These are phyloP conservation scores for Channa argus DNA, from an alignment of 2,113 vertebrate species.

Conservation along the genomic window DNA sequence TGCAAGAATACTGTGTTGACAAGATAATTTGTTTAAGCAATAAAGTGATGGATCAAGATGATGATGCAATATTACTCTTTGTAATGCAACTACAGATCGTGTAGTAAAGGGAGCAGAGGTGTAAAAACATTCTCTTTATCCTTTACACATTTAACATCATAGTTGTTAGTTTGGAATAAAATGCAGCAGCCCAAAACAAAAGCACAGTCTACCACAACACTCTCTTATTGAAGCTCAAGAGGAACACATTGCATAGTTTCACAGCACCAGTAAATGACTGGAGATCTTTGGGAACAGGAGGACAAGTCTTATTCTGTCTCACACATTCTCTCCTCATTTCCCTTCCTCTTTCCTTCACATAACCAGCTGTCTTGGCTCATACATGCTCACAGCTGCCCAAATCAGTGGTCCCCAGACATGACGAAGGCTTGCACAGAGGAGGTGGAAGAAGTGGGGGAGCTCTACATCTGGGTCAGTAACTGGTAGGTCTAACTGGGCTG, in stretches of 20 bases:
- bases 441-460: conserved; percentile 21
- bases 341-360: conserved; percentile 54
- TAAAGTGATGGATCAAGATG: not conserved
- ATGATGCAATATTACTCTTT: not conserved
- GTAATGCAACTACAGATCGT: not conserved
- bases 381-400: conserved; percentile 77
- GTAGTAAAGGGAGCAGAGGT: not conserved
- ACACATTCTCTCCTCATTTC: conserved; percentile 58
- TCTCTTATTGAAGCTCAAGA: conserved; percentile 31
- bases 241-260: conserved; percentile 43
- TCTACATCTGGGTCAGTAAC: conserved; percentile 79
- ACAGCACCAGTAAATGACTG: conserved; percentile 73
- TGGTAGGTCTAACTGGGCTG: conserved; percentile 44
- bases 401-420: conserved; percentile 74
- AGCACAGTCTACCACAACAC: conserved; percentile 28
- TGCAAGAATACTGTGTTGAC: not conserved
- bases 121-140: not conserved
- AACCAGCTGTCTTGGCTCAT: conserved; percentile 82
- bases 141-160: not conserved
- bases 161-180: conserved; percentile 16
- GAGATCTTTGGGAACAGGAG: conserved; percentile 57
- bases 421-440: conserved; percentile 46
- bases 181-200: conserved; percentile 31
- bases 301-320: conserved; percentile 70
- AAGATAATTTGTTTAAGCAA: not conserved